phyloP scores from a whole-genome alignment of 2,113 vertebrate genomes.

The Anseranas semipalmata region DNA sequence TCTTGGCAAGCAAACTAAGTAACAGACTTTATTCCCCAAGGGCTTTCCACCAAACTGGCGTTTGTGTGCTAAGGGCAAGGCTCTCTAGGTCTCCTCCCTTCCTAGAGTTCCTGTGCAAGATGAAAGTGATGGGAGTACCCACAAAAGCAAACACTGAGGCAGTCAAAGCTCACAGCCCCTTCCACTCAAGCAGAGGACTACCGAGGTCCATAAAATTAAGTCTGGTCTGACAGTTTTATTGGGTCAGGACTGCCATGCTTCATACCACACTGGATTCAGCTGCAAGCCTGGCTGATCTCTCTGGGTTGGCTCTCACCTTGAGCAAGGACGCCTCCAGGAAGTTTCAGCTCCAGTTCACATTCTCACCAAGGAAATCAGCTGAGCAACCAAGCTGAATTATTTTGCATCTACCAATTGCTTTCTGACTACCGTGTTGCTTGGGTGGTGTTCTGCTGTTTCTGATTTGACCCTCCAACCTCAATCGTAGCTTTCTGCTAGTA shows the following conservation, averaged over 20 bases:
- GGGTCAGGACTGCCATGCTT: background rate
- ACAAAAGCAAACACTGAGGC: background rate
- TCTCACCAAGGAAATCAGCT: background rate
- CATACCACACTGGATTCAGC: background rate
- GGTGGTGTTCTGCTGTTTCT: background rate
- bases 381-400: background rate
- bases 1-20: background rate
- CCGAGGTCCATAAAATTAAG: background rate
- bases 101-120: background rate
- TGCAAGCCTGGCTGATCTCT: background rate
- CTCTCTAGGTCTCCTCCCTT: background rate
- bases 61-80: background rate
- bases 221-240: background rate
- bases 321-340: background rate
- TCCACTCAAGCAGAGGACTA: background rate
- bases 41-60: background rate
- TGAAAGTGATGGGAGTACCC: background rate
- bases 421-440: background rate
- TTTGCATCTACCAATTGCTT: background rate
- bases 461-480: background rate
- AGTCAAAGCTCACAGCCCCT: background rate
- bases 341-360: slow-evolving; percentile 24
- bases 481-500: background rate
- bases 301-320: background rate
- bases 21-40: background rate